Evolutionary conservation across 2,113 vertebrate genomes (phyloP), one percentile per base, ranked within the genome.

Genomic region (Struthio camelus): DNA sequence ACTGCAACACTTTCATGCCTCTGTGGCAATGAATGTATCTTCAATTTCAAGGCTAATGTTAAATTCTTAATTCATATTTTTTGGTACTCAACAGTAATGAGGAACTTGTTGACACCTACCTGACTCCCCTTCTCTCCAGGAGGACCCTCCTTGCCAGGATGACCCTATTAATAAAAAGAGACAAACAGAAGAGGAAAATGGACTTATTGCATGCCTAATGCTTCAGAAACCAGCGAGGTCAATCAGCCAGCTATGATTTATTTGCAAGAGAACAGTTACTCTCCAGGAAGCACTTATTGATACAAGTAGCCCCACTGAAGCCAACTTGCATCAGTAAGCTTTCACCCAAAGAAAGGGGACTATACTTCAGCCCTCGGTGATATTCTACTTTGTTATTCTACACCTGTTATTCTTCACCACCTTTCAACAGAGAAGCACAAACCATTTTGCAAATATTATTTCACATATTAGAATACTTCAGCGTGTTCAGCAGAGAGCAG

Each of bases 101-200:
- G 14, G 44, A 1, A 4, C 30, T 46, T 36, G 3, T 3, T 15
- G 70, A 54, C 38, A 95, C 97, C 15, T 46, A 99, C 99, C 99
- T 99, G 89, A 72, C 98, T 98, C 46, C 99, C 99, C 97, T 99
- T 99, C 94, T 99, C 99, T 94, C 99, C 99, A 11, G 97, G 56
- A 64, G 99, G 99, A 40, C 99, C 99, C 95, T 99, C 99, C 97
- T 99, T 99, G 96, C 99, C 99, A 56, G 99, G 99, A 94, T 99
- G 99, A 93, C 99, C 99, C 99, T 99, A 89, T 91, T 34, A 93
- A 95, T 50, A 89, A 92, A n/a, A 96, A 96, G 51, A 71, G 30
- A 88, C 28, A 56, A 87, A 89, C 15, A 88, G 48, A 73, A 83
- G 32, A 91, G 32, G 58, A 30, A 73, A 53, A 77, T 0, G 9